Conservation (phyloP, 2,888 invertebrate species). For the Spialia ferax region DNA sequence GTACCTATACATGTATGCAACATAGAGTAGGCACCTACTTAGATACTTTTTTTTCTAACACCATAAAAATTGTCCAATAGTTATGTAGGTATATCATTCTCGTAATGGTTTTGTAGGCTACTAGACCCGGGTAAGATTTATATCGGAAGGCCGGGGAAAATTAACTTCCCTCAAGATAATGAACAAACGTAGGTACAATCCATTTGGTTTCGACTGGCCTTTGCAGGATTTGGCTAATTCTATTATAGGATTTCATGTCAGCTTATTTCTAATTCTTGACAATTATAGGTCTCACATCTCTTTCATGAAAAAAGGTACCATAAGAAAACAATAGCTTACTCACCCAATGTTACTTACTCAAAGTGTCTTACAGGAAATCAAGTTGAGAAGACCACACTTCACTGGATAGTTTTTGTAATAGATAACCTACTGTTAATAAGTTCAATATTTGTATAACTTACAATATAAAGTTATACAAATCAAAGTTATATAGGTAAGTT, state of each 20-base stretch:
- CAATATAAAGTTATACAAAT: neutral
- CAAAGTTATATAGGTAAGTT: neutral
- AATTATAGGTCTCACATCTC: no score
- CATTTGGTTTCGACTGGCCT: slow-evolving; percentile 13
- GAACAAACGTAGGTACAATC: slow-evolving; percentile 20
- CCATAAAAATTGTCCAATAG: neutral
- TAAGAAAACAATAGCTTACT: no score
- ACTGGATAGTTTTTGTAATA: no score
- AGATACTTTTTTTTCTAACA: neutral
- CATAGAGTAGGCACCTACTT: no score
- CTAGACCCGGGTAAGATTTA: slow-evolving; percentile 14
- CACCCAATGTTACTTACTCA: no score
- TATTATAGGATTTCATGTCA: slow-evolving; percentile 5
- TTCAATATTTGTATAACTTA: no score
- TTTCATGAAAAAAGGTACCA: no score
- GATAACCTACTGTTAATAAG: no score
- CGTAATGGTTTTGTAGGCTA: slow-evolving; percentile 10
- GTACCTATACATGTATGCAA: no score
- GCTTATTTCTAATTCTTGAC: neutral
- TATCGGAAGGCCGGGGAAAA: slow-evolving; percentile 19
- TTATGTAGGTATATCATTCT: neutral
- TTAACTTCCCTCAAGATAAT: slow-evolving; percentile 28
- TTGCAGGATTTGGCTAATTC: neutral
- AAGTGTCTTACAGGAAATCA: no score
- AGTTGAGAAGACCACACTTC: no score